These are phyloP conservation scores for Lasioglossum baleicum DNA, from an alignment of 1,140 invertebrate species.

Conservation along the genomic window DNA sequence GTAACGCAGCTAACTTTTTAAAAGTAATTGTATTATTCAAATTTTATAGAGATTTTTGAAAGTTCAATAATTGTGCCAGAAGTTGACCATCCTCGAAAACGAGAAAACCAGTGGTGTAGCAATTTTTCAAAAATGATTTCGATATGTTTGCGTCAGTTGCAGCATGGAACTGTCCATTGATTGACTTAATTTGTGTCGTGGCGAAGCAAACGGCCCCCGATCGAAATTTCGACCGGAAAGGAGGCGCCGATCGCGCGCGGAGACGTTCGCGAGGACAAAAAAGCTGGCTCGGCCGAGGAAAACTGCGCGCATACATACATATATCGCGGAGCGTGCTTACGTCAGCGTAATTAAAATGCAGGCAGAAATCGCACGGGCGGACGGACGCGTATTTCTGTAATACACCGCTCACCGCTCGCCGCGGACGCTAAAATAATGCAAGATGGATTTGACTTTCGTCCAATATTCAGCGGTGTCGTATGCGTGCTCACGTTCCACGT, in stretches of 20 bases:
- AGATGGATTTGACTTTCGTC: conserved; percentile 48
- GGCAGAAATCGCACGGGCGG: neutral
- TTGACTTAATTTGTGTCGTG: too few species aligned
- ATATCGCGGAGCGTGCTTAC: conserved; percentile 18
- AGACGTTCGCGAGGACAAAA: neutral
- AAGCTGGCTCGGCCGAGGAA: neutral
- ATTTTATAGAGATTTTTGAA: too few species aligned
- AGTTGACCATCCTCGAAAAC: too few species aligned
- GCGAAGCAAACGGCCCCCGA: neutral
- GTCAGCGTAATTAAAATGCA: conserved; percentile 51
- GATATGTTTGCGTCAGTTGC: too few species aligned
- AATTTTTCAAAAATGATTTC: too few species aligned
- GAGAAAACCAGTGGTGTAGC: too few species aligned
- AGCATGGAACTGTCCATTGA: too few species aligned
- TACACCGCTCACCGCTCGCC: conserved; percentile 11
- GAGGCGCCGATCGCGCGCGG: neutral
- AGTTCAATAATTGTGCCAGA: too few species aligned
- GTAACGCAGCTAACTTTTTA: too few species aligned
- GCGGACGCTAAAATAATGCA: conserved; percentile 46
- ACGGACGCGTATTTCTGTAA: conserved; percentile 37
- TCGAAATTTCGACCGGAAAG: neutral
- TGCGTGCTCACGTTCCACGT: conserved; percentile 49
- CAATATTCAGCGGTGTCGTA: conserved; percentile 37
- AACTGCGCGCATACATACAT: neutral
- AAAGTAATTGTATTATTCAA: too few species aligned